A percentile compares a stretch with the other conserved stretches of the same genome.
Evolutionary conservation across 2,113 vertebrate genomes (phyloP).

Genomic region (Sitta europaea): DNA sequence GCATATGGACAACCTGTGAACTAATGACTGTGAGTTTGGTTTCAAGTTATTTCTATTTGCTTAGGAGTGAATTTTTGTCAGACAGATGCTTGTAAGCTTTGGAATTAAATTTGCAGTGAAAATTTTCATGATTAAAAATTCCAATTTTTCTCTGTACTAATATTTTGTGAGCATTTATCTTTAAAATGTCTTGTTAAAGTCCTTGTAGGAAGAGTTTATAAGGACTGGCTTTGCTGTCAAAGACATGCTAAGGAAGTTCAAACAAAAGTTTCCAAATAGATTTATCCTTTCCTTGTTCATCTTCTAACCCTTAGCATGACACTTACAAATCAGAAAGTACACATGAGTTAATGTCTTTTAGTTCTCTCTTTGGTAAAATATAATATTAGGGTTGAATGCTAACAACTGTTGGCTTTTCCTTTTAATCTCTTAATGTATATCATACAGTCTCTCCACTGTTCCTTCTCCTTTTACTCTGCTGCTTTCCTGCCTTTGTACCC

Average conservation of each 20-base stretch:
- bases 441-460: neutral
- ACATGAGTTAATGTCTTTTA: slow-evolving; percentile 12
- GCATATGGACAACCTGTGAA: neutral
- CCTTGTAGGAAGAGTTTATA: slow-evolving; percentile 21
- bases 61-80: neutral
- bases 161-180: slow-evolving; percentile 6
- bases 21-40: neutral
- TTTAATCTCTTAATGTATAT: neutral
- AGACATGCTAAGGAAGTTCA: slow-evolving; percentile 48
- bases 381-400: neutral
- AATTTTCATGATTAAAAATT: neutral
- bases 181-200: slow-evolving; percentile 40
- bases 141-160: neutral
- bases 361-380: slow-evolving; percentile 28
- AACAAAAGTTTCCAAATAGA: slow-evolving; percentile 48
- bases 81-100: neutral
- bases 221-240: slow-evolving; percentile 32
- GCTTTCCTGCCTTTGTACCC: neutral
- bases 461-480: neutral
- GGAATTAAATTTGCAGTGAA: neutral
- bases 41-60: neutral
- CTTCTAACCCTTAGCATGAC: slow-evolving; percentile 38
- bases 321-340: slow-evolving; percentile 53
- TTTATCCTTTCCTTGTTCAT: slow-evolving; percentile 53
- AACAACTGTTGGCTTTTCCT: neutral